Percentiles rank a stretch among this genome's conserved stretches.
Conservation (phyloP, 2,888 invertebrate genomes). For the Nasonovia ribisnigri region DNA sequence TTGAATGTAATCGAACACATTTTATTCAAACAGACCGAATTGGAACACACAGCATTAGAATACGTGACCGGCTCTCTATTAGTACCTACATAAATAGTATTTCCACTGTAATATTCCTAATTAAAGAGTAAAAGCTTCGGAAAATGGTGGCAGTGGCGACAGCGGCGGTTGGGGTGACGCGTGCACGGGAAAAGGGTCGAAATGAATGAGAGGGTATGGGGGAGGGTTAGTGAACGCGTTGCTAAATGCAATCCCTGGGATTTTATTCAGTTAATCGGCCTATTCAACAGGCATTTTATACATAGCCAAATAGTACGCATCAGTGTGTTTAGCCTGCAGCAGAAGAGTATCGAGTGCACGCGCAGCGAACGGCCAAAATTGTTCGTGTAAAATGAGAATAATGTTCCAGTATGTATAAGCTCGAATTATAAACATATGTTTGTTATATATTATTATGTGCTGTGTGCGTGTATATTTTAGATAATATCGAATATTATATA, state of each 20-base stretch:
- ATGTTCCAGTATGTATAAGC: background rate
- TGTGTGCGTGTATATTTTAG: background rate
- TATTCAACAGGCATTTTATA: conserved; percentile 58
- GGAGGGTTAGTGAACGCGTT: background rate
- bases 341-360: conserved; percentile 14
- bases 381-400: background rate
- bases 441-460: background rate
- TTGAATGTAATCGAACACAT: no score
- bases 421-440: background rate
- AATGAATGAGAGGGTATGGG: no score
- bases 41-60: background rate
- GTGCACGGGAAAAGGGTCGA: background rate
- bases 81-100: background rate
- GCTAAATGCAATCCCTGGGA: conserved; percentile 11
- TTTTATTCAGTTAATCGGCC: conserved; percentile 56
- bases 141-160: background rate
- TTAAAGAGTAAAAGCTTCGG: conserved; percentile 43
- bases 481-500: background rate
- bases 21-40: background rate
- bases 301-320: background rate
- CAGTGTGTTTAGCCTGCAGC: background rate
- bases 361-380: background rate
- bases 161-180: background rate
- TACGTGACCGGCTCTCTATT: background rate
- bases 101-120: conserved; percentile 11